Percentiles rank a stretch among this genome's conserved stretches.
Conservation (phyloP, 92 coral and sea anemone species). For the Siderastrea radians region DNA sequence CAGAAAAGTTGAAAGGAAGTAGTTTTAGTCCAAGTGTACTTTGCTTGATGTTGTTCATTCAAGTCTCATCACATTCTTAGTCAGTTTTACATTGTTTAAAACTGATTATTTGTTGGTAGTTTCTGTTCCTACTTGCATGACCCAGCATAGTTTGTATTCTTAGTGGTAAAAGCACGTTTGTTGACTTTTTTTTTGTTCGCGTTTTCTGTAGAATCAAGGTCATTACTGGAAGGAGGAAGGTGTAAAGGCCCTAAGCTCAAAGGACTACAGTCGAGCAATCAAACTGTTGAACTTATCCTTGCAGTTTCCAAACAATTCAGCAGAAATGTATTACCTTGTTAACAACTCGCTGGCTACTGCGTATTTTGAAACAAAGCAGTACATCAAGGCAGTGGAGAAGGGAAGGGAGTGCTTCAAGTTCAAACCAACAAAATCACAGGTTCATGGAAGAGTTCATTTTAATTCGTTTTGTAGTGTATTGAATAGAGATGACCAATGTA, state of each 20-base stretch:
- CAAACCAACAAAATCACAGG: constrained; percentile 85
- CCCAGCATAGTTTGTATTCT: no score
- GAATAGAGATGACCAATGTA: no score
- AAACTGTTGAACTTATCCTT: constrained; percentile 62
- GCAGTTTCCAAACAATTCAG: constrained; percentile 60
- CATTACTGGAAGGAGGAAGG: constrained; percentile 73
- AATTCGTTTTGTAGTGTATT: no score
- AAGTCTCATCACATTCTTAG: no score
- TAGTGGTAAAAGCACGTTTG: no score
- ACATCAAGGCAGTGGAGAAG: constrained; percentile 70
- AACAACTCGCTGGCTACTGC: constrained; percentile 72
- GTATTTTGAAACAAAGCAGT: constrained; percentile 69
- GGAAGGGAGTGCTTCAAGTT: constrained; percentile 75
- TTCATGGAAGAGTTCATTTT: neutral
- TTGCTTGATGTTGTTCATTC: no score
- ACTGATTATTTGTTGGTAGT: no score
- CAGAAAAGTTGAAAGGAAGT: no score
- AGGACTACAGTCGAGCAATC: constrained; percentile 66
- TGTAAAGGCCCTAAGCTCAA: constrained; percentile 34
- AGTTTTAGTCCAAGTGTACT: no score
- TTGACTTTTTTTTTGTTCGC: no score
- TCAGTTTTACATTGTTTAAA: no score
- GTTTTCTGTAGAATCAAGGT: constrained; percentile 57
- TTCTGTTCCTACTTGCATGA: no score
- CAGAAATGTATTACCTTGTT: constrained; percentile 57